Evolutionary conservation across 1,140 invertebrate species (phyloP).

Genomic region (Varroa destructor): DNA sequence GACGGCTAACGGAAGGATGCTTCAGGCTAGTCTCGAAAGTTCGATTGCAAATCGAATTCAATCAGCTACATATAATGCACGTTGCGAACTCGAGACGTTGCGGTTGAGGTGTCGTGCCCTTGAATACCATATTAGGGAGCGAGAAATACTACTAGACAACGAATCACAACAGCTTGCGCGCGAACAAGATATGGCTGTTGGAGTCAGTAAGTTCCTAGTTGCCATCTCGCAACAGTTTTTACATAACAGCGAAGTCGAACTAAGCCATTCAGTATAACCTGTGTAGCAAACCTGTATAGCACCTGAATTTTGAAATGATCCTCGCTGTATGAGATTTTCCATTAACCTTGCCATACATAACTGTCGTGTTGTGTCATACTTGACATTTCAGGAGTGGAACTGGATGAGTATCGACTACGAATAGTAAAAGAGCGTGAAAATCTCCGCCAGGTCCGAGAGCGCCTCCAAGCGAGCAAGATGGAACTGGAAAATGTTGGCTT

Average conservation of each 20-base stretch:
- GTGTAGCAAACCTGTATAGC: too few species aligned
- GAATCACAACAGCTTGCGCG: background rate
- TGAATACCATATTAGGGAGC: background rate
- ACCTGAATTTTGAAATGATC: too few species aligned
- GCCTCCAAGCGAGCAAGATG: background rate
- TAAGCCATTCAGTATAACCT: too few species aligned
- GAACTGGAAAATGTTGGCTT: conserved; percentile 1
- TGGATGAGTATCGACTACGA: background rate
- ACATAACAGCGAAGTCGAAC: too few species aligned
- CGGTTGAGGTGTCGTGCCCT: conserved; percentile 1
- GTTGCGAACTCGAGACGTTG: background rate
- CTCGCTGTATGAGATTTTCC: too few species aligned
- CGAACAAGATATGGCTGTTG: background rate
- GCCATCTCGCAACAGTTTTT: too few species aligned
- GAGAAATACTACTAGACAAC: background rate
- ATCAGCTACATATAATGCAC: background rate
- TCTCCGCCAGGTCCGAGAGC: background rate
- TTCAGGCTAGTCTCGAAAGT: background rate
- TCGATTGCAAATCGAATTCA: background rate
- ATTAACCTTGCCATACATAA: too few species aligned
- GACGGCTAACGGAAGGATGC: background rate
- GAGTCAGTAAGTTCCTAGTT: too few species aligned
- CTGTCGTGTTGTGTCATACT: background rate
- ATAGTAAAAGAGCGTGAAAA: background rate
- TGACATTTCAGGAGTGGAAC: conserved; percentile 4